Conservation (phyloP, 2,888 invertebrate species). For the Autographa pulchrina region DNA sequence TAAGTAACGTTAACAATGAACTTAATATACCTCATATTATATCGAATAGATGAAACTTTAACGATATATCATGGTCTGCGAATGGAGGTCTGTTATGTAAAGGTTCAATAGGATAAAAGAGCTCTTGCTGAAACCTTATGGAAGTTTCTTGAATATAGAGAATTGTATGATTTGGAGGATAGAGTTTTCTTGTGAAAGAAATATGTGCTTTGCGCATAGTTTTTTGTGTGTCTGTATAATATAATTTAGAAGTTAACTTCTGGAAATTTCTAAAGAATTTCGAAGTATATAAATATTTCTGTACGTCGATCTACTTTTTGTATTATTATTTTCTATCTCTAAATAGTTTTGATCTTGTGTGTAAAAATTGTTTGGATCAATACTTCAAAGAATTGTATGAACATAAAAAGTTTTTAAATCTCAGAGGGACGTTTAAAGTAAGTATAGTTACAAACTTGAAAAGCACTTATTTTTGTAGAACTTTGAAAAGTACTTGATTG, state of each 20-base stretch:
- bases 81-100: neutral
- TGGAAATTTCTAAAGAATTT: no score
- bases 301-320: no score
- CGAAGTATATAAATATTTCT: no score
- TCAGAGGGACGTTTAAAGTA: neutral
- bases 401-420: neutral
- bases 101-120: neutral
- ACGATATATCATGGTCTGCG: slow-evolving; percentile 11
- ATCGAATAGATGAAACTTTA: slow-evolving; percentile 30
- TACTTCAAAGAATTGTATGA: no score
- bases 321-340: no score
- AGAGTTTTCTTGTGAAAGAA: neutral
- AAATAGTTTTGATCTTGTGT: no score
- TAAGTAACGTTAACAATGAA: slow-evolving; percentile 35
- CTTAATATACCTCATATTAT: slow-evolving; percentile 11
- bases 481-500: slow-evolving; percentile 21
- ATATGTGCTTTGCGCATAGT: neutral
- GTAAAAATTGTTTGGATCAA: no score
- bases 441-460: slow-evolving; percentile 11
- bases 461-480: slow-evolving; percentile 6
- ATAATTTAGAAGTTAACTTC: no score
- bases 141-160: neutral
- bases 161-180: neutral
- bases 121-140: neutral
- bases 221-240: no score